Conservation (phyloP, 2,888 invertebrate species). For the Urechis unicinctus region DNA sequence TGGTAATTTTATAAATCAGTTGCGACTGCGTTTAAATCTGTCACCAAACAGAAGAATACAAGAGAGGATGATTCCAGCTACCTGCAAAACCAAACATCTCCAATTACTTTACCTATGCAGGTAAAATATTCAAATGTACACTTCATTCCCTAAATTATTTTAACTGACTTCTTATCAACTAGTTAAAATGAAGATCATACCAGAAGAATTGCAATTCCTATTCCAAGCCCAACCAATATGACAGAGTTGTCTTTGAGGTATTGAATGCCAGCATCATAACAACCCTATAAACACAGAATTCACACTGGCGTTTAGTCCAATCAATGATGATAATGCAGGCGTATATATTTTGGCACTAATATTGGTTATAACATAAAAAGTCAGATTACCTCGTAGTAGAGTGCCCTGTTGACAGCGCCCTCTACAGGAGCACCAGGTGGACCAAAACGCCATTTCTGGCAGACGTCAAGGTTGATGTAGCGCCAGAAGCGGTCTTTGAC, state of each 20-base stretch:
- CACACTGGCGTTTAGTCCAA: neutral
- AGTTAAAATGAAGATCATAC: constrained; percentile 15
- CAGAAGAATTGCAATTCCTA: constrained; percentile 16
- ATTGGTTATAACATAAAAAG: neutral
- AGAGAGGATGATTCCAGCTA: no score
- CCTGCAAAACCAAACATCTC: no score
- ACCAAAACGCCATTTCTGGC: constrained; percentile 24
- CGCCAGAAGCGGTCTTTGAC: constrained; percentile 21
- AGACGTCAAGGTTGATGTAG: constrained; percentile 19
- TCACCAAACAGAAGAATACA: no score
- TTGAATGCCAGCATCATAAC: constrained; percentile 21
- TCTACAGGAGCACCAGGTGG: constrained; percentile 20
- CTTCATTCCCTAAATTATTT: no score
- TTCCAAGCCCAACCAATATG: constrained; percentile 20
- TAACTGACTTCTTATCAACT: no score
- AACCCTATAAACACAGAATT: constrained; percentile 18
- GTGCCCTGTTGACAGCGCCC: constrained; percentile 24
- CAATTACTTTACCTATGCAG: no score
- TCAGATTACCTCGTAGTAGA: constrained; percentile 21
- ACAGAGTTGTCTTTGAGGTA: constrained; percentile 20
- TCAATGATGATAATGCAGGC: neutral
- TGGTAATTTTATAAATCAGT: no score
- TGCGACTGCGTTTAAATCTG: no score
- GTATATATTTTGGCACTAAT: neutral
- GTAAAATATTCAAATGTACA: no score